These are phyloP conservation scores for Dryadula phaetusa DNA, from an alignment of 2,888 invertebrate genomes.

Conservation along the genomic window DNA sequence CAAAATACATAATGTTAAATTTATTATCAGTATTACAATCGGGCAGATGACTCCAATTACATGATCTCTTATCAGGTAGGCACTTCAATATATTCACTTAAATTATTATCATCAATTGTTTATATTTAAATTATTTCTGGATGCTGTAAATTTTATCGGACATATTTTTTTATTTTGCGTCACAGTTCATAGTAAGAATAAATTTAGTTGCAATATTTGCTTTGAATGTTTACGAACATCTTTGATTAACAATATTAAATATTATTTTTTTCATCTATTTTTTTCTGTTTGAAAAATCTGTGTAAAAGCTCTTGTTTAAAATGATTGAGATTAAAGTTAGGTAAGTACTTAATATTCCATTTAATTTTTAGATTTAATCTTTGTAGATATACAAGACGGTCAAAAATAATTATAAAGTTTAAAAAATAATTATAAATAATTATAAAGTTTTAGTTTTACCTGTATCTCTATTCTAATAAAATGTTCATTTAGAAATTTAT, in stretches of 20 bases:
- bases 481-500: too few species aligned
- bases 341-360: neutral
- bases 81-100: neutral
- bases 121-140: conserved; percentile 17
- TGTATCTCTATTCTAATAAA: too few species aligned
- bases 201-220: neutral
- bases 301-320: neutral
- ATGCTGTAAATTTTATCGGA: conserved; percentile 21
- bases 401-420: too few species aligned
- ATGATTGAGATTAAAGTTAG: conserved; percentile 23
- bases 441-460: too few species aligned
- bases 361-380: too few species aligned
- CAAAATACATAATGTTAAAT: conserved; percentile 33
- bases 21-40: conserved; percentile 27
- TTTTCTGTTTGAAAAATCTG: neutral
- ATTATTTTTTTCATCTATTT: neutral
- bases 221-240: conserved; percentile 7
- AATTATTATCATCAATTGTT: conserved; percentile 9
- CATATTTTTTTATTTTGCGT: conserved; percentile 20
- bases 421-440: too few species aligned
- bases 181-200: conserved; percentile 12
- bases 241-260: neutral
- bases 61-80: conserved; percentile 36
- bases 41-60: conserved; percentile 33
- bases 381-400: too few species aligned